Conservation (phyloP, 2,797 vertebrate genomes). For the Sebastes cheni region DNA sequence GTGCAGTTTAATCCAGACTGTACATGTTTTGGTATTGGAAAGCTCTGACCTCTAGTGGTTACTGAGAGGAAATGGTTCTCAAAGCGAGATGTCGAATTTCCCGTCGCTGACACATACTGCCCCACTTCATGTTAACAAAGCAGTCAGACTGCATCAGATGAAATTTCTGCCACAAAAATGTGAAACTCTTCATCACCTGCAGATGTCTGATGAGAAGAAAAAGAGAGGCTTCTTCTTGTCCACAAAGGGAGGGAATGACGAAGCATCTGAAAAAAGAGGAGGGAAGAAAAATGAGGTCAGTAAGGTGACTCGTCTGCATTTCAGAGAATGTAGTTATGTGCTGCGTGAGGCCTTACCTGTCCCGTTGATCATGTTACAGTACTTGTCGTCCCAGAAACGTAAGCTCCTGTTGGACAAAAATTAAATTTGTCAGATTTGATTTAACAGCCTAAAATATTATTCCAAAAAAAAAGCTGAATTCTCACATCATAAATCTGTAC, state of each 20-base stretch:
- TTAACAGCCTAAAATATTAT: neutral
- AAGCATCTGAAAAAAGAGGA: conserved; percentile 83
- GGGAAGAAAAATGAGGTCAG: neutral
- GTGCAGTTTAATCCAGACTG: neutral
- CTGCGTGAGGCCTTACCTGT: conserved; percentile 85
- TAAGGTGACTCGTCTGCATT: neutral
- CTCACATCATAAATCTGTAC: neutral
- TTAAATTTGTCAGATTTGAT: neutral
- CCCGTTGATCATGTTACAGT: conserved; percentile 94
- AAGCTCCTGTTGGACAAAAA: conserved; percentile 66
- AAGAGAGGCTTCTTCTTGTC: conserved; percentile 79
- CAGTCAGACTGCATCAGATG: neutral
- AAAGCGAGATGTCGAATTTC: neutral
- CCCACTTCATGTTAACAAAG: neutral
- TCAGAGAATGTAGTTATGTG: neutral
- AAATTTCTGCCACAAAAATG: neutral
- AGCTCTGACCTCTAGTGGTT: conserved; percentile 70
- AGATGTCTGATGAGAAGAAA: conserved; percentile 96
- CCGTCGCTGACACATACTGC: neutral
- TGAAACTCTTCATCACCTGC: conserved; percentile 84
- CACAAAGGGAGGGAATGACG: conserved; percentile 91
- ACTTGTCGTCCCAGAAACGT: conserved; percentile 82
- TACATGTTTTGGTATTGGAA: conserved; percentile 7
- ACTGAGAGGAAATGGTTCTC: conserved; percentile 4
- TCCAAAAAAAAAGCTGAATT: neutral